A percentile compares a stretch with the other conserved stretches of the same genome.
These are phyloP conservation scores for Zaprionus davidi DNA, from an alignment of 1,140 invertebrate species.

Conservation along the genomic window DNA sequence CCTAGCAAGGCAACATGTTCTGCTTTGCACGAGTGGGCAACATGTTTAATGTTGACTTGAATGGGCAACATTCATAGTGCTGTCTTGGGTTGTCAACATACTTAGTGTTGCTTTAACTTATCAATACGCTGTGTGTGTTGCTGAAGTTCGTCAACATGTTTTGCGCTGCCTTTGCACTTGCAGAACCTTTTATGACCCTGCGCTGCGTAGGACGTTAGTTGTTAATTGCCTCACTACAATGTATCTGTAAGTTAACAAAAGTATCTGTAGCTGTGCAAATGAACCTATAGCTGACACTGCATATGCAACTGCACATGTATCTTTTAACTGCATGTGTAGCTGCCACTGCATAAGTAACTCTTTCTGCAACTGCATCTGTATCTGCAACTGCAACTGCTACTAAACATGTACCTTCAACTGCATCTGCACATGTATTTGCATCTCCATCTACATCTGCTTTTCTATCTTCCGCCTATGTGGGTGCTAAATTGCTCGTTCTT, in stretches of 20 bases:
- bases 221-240: slow-evolving; percentile 56
- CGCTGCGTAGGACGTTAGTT: slow-evolving; percentile 25
- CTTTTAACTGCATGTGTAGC: not conserved
- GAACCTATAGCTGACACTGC: slow-evolving; percentile 1
- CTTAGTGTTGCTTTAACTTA: no score
- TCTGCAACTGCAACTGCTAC: no score
- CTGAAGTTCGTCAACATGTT: not conserved
- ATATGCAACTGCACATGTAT: not conserved
- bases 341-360: not conserved
- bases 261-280: not conserved
- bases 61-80: slow-evolving; percentile 9
- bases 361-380: not conserved
- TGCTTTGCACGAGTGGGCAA: not conserved
- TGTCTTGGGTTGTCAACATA: no score
- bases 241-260: slow-evolving; percentile 13
- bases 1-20: slow-evolving; percentile 1
- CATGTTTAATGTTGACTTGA: not conserved
- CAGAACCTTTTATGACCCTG: slow-evolving; percentile 19
- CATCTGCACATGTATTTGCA: no score
- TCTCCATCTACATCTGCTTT: not conserved
- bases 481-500: slow-evolving; percentile 50
- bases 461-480: slow-evolving; percentile 47
- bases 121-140: not conserved
- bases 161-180: not conserved
- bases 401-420: no score